These are phyloP conservation scores for Manis javanica DNA, from an alignment of 2,797 vertebrate species.

Conservation along the genomic window DNA sequence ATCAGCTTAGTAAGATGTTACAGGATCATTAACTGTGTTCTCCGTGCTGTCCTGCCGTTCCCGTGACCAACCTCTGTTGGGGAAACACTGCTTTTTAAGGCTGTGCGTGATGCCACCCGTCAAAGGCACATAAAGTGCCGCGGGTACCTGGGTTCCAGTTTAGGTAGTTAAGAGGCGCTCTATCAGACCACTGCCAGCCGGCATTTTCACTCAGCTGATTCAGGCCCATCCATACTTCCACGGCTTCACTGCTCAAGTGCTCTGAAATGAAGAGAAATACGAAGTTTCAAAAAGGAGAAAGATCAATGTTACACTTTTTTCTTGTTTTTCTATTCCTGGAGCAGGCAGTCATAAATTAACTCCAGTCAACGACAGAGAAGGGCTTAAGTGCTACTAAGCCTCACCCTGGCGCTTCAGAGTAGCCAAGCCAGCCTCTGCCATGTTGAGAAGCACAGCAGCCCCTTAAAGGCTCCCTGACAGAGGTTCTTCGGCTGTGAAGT, in stretches of 20 bases:
- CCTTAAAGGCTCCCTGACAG: not conserved
- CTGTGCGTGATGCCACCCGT: not conserved
- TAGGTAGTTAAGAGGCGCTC: constrained; percentile 90
- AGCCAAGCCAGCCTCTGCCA: not conserved
- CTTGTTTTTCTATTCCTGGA: not conserved
- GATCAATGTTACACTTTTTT: not conserved
- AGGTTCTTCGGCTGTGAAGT: not conserved
- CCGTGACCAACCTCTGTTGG: too few species aligned
- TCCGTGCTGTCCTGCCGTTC: too few species aligned
- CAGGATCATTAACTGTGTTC: too few species aligned
- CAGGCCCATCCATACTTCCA: constrained; percentile 93
- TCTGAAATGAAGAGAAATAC: constrained; percentile 85
- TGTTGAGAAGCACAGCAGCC: not conserved
- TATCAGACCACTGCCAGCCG: constrained; percentile 97
- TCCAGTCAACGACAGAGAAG: not conserved
- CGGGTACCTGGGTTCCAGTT: constrained; percentile 90
- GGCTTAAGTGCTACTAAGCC: not conserved
- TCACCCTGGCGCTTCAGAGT: not conserved
- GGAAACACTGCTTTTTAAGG: not conserved
- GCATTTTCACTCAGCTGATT: constrained; percentile 90
- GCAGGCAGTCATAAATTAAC: not conserved
- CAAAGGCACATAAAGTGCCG: constrained; percentile 9
- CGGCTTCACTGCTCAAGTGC: constrained; percentile 87
- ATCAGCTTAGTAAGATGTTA: too few species aligned
- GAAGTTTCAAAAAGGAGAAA: not conserved